Evolutionary conservation across 1,140 invertebrate species (phyloP), one percentile per base, ranked within the genome.

Genomic region (Cardiocondyla obscurior): DNA sequence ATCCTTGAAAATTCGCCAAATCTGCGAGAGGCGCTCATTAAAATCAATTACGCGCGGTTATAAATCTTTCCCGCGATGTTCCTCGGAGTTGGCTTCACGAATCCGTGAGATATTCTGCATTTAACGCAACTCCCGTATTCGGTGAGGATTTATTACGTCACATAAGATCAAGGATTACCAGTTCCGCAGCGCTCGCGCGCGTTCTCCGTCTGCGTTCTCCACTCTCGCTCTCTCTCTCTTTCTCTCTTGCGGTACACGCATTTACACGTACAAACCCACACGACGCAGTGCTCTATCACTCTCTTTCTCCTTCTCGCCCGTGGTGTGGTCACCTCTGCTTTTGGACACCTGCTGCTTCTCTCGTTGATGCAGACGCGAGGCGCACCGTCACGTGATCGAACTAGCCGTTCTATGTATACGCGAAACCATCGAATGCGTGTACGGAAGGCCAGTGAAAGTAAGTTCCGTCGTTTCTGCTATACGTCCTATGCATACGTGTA

Each of bases 321-420:
- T 19, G 36, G n/a, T 55, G 46, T 69, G 74, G 62, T 79, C 74
- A 79, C 46, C 74, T 79, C 74, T 79, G 62, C 46, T 79, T 79
- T 79, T 79, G 74, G 74, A 79, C 74, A 79, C 74, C 74, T 79
- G 74, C 74, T 79, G 74, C 74, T 79, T 79, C 74, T 79, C 74
- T 79, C 74, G 74, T 33, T 79, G 74, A 67, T 65, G 62, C 74
- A 67, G 46, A 79, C 46, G 33, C 46, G 62, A 79, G 51, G 33
- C 62, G 74, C 74, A 69, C 22, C 62, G 46, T 79, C 74, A 79
- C 74, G 74, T 79, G 74, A 79, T 79, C 46, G 22, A 36, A 79
- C 74, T 69, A 69, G 46, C 53, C 62, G 74, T 77, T 25, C 74
- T 36, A 39, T 79, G 46, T 79, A 69, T 60, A 74, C 55, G 70